Conservation (phyloP, 53 echinoderm and acorn worm genomes). For the Astropecten irregularis region DNA sequence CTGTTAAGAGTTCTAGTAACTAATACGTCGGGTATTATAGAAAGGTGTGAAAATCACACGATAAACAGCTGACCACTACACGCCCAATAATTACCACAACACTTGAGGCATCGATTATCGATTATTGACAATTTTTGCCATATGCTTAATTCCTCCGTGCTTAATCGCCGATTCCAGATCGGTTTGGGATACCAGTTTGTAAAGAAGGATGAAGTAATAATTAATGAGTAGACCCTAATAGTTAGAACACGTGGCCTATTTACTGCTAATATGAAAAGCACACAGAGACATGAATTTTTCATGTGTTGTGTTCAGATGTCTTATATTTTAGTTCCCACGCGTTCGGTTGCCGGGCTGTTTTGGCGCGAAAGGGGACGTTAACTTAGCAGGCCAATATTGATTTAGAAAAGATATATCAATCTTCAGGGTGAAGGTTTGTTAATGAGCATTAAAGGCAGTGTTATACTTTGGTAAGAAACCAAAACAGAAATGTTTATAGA, state of each 20-base stretch:
- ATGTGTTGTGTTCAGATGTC: not conserved
- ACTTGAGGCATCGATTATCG: not conserved
- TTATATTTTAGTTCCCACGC: not conserved
- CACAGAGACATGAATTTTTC: not conserved
- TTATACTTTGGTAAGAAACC: too few species aligned
- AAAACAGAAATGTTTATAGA: too few species aligned
- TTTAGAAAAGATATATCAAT: too few species aligned
- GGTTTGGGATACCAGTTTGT: not conserved
- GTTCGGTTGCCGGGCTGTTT: too few species aligned
- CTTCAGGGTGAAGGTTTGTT: too few species aligned
- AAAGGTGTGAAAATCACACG: conserved; percentile 21
- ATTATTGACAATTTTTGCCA: conserved; percentile 4
- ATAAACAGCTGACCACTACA: not conserved
- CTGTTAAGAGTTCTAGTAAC: too few species aligned
- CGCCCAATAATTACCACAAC: not conserved
- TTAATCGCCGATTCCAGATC: not conserved
- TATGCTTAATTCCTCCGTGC: not conserved
- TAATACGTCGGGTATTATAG: too few species aligned
- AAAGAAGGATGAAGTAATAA: not conserved
- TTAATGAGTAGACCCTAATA: not conserved
- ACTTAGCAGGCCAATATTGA: too few species aligned
- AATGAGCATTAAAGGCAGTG: too few species aligned
- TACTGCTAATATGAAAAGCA: not conserved
- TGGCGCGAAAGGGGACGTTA: too few species aligned
- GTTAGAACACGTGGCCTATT: conserved; percentile 14